These are phyloP conservation scores for Cancer borealis DNA, from an alignment of 2,888 invertebrate species.

Conservation along the genomic window DNA sequence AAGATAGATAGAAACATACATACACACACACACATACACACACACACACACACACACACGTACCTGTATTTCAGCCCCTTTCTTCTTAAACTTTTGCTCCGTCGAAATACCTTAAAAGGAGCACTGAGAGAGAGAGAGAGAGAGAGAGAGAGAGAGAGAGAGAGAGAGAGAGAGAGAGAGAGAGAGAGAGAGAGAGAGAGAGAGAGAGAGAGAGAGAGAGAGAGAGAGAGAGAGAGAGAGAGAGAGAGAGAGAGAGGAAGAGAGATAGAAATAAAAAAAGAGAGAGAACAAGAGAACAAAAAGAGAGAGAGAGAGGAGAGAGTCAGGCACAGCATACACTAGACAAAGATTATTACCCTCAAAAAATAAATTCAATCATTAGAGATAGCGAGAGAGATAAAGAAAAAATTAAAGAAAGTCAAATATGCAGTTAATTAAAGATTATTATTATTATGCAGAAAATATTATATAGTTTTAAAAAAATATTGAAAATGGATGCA, in stretches of 20 bases:
- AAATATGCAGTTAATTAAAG: too few species aligned
- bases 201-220: background rate
- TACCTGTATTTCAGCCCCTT: background rate
- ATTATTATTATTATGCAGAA: too few species aligned
- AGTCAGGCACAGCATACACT: background rate
- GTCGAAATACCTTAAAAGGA: background rate
- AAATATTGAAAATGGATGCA: too few species aligned
- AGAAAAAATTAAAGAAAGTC: too few species aligned
- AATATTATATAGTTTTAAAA: too few species aligned
- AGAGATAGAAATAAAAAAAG: background rate
- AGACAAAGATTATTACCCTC: background rate
- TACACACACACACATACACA: constrained; percentile 22
- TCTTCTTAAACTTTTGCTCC: constrained; percentile 22
- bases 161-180: background rate
- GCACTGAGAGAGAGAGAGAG: background rate
- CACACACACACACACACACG: background rate
- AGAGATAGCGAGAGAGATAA: too few species aligned
- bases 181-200: background rate
- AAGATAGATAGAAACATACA: background rate
- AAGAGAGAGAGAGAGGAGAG: constrained; percentile 20
- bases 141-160: constrained; percentile 1
- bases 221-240: background rate
- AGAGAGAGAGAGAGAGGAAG: background rate
- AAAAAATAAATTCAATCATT: too few species aligned
- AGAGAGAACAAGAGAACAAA: constrained; percentile 23